phyloP scores from a whole-genome alignment of 2,888 invertebrate genomes.

The Molanna angustata region DNA sequence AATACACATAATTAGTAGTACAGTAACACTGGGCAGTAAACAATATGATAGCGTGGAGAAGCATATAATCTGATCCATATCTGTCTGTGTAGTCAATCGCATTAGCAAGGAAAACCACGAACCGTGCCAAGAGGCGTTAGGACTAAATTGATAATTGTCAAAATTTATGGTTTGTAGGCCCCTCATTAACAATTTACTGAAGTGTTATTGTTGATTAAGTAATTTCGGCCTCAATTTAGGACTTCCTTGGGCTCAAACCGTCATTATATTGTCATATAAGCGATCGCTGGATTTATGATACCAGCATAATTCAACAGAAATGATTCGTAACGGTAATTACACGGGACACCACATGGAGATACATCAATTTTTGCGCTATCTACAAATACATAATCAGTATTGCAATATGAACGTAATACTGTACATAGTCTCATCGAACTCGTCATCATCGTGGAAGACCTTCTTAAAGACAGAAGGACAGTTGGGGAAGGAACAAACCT shows the following conservation, averaged over 20 bases:
- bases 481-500: too few relatives aligned
- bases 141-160: conserved; percentile 3
- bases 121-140: background rate
- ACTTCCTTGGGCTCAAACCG: conserved; percentile 1
- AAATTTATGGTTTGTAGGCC: conserved; percentile 1
- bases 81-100: too few relatives aligned
- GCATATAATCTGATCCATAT: too few relatives aligned
- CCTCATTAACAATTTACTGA: conserved; percentile 3
- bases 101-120: too few relatives aligned
- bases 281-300: conserved; percentile 4
- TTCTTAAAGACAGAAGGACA: too few relatives aligned
- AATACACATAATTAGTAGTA: background rate
- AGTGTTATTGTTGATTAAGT: conserved; percentile 12
- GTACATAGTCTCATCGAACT: too few relatives aligned
- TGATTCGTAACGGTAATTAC: conserved; percentile 9
- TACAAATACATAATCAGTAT: too few relatives aligned
- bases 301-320: conserved; percentile 3
- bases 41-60: background rate
- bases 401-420: too few relatives aligned
- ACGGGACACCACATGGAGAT: too few relatives aligned
- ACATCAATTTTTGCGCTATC: too few relatives aligned
- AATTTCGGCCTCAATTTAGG: conserved; percentile 9
- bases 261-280: conserved; percentile 14
- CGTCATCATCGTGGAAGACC: too few relatives aligned
- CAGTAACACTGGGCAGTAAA: background rate